Evolutionary conservation across 2,888 invertebrate genomes (phyloP), one percentile per base, ranked within the genome.

Genomic region (Sminthurides aquaticus): DNA sequence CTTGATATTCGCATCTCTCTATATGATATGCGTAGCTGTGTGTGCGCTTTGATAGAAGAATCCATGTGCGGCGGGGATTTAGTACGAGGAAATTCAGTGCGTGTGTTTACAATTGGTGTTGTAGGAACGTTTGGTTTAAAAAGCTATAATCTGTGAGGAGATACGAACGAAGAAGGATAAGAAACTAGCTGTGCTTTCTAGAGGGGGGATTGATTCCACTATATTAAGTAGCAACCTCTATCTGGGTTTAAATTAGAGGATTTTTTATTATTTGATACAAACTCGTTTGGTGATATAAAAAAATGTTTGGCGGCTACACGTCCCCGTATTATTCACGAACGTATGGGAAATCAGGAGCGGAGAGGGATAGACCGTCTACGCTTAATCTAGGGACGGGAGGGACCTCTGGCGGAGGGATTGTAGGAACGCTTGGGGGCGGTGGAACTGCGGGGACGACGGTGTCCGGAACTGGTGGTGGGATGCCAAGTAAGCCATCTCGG

Each of bases 321-420:
- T 66, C 63, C 22, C 66, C 67, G 5, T 69, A 67, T 54, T 67
- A 67, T 52, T 64, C 69, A 3, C 59, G 66, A 26, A 64, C 55
- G n/a, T 66, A 57, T 8, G 66, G 61, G 58, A 25, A 34, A 43
- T 34, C 61, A 26, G 58, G 61, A n/a, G 29, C 34, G 25, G 62
- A 60, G 1, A 49, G 60, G 60, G 71, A 73, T 49, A 65, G 73
- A 29, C 73, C 73, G 29, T 70, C 71, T 3, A 69, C 71, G 18
- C 63, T 73, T 22, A 73, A 69, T 67, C 62, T 73, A 49, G 68
- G 67, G 18, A 56, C 34, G 28, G 34, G 65, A 56, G 52, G 52
- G 18, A 20, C 52, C 5, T 8, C 11, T 52, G 20, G 20, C 20
- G 52, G 52, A 52, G 52, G 52, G 22, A 52, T 52, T 22, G 52